Evolutionary conservation across 2,113 vertebrate genomes (phyloP).

Genomic region (Cepphus grylle): DNA sequence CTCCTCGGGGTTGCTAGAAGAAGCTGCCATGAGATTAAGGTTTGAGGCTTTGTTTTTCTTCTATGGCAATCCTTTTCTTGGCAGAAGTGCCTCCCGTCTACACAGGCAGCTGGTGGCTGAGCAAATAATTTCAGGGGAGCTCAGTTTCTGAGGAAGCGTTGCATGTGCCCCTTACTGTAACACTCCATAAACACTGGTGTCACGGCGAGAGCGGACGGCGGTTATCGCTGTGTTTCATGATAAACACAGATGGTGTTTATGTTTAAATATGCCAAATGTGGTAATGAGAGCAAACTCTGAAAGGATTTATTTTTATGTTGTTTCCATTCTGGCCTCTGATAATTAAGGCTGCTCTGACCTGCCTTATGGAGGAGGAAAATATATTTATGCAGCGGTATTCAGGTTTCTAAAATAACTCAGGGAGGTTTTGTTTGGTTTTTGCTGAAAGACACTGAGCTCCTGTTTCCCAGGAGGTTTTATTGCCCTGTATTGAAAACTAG

Average conservation of each 20-base stretch:
- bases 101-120: neutral
- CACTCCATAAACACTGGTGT: conserved; percentile 47
- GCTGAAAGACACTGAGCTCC: neutral
- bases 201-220: neutral
- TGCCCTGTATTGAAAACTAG: neutral
- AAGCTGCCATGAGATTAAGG: neutral
- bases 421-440: neutral
- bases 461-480: conserved; percentile 15
- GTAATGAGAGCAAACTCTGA: conserved; percentile 52
- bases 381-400: neutral
- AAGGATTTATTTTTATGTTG: conserved; percentile 48
- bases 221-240: neutral
- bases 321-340: conserved; percentile 37
- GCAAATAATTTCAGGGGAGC: conserved; percentile 8
- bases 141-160: conserved; percentile 13
- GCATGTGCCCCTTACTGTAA: conserved; percentile 19
- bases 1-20: neutral
- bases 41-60: neutral
- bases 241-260: conserved; percentile 68
- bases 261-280: conserved; percentile 56
- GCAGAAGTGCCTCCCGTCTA: neutral
- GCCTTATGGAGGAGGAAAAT: conserved; percentile 21
- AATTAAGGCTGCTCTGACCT: conserved; percentile 47
- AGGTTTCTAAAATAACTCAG: conserved; percentile 27
- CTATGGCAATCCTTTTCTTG: neutral